Conservation (phyloP, 1,140 invertebrate species). For the Leptopilina clavipes region DNA sequence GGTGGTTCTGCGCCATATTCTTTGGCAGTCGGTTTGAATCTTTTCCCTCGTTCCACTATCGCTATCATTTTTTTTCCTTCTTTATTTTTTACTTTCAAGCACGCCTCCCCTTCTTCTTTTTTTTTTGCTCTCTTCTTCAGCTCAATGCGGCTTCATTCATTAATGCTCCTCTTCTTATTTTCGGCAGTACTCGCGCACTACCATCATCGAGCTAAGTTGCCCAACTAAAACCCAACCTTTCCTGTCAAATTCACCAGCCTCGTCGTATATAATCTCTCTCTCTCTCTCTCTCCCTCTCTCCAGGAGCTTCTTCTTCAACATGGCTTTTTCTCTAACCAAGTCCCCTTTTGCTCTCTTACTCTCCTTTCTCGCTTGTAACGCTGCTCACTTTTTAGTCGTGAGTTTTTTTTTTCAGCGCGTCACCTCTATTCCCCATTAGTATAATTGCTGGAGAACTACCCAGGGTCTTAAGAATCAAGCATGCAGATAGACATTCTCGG, state of each 20-base stretch:
- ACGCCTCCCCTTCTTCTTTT: constrained; percentile 37
- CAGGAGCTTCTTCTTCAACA: constrained; percentile 17
- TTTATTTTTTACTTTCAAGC: constrained; percentile 12
- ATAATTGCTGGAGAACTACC: constrained; percentile 13
- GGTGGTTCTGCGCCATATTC: constrained; percentile 52
- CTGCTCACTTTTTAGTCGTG: constrained; percentile 17
- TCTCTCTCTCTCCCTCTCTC: constrained; percentile 37
- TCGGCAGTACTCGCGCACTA: constrained; percentile 44
- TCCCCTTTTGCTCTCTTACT: not conserved
- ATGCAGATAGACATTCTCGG: constrained; percentile 4
- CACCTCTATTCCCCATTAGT: constrained; percentile 18
- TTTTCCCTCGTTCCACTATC: constrained; percentile 45
- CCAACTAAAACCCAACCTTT: constrained; percentile 24
- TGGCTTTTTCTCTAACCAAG: not conserved
- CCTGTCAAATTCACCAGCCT: constrained; percentile 29
- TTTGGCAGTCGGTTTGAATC: constrained; percentile 56
- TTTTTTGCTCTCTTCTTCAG: not conserved
- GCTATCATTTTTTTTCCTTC: constrained; percentile 46
- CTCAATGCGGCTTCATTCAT: constrained; percentile 54
- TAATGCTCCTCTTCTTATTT: constrained; percentile 62
- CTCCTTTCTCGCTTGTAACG: constrained; percentile 4
- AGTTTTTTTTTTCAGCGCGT: not conserved
- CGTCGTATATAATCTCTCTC: constrained; percentile 12
- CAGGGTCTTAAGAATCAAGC: constrained; percentile 15
- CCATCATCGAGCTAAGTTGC: constrained; percentile 27